These are phyloP conservation scores for Xyrichtys novacula DNA, from an alignment of 2,797 vertebrate genomes.

Conservation along the genomic window DNA sequence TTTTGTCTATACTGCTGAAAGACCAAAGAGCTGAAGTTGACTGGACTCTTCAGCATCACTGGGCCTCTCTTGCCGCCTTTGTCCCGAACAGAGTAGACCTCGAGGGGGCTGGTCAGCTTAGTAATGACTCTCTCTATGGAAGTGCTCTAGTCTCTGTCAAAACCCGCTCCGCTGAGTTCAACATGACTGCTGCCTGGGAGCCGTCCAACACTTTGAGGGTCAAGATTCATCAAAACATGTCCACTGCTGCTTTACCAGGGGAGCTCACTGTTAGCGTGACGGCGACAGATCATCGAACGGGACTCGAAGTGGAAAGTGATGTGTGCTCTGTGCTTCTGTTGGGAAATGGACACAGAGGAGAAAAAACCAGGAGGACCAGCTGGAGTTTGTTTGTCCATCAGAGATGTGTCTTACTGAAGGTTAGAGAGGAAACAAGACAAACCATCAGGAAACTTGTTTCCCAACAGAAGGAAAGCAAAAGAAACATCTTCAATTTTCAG, in stretches of 20 bases:
- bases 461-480: constrained; percentile 57
- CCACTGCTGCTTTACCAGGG: constrained; percentile 12
- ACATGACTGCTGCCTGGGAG: constrained; percentile 43
- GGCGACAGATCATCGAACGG: constrained; percentile 3
- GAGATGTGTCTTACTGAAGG: constrained; percentile 72
- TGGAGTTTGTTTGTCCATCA: constrained; percentile 66
- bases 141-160: constrained; percentile 33
- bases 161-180: constrained; percentile 31
- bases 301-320: constrained; percentile 56
- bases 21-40: constrained; percentile 43
- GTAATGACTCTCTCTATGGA: constrained; percentile 50
- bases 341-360: constrained; percentile 35
- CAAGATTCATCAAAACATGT: constrained; percentile 47
- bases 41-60: constrained; percentile 62
- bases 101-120: constrained; percentile 43
- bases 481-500: constrained; percentile 64
- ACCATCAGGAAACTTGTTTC: constrained; percentile 72
- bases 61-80: constrained; percentile 44
- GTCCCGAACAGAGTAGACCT: constrained; percentile 65
- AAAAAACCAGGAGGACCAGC: constrained; percentile 31
- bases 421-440: constrained; percentile 76
- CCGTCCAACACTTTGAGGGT: constrained; percentile 33
- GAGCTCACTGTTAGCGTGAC: constrained; percentile 31
- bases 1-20: constrained; percentile 37
- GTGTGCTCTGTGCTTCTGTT: constrained; percentile 53